A percentile compares a stretch with the other conserved stretches of the same genome.
Conservation (phyloP, 2,113 vertebrate genomes). For the Heptranchias perlo region DNA sequence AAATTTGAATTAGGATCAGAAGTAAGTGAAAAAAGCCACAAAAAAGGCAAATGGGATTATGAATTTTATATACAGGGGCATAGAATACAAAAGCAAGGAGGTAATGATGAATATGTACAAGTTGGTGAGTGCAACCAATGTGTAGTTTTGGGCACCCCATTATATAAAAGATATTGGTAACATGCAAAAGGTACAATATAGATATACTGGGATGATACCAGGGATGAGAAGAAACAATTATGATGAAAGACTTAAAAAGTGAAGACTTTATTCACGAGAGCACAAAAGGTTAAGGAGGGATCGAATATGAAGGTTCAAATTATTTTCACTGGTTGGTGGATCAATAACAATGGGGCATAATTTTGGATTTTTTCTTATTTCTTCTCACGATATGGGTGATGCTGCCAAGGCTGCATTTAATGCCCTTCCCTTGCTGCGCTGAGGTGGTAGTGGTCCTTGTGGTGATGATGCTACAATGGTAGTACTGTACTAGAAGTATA, state of each 20-base stretch:
- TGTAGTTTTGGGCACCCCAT: not conserved
- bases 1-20: not conserved
- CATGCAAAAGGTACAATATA: not conserved
- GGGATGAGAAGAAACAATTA: not conserved
- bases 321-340: not conserved
- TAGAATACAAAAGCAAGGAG: not conserved
- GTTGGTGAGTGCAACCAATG: not conserved
- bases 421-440: not conserved
- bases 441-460: not conserved
- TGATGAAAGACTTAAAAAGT: not conserved
- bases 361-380: not conserved
- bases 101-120: not conserved
- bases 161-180: not conserved
- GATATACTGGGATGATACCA: not conserved
- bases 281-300: not conserved
- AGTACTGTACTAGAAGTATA: not conserved
- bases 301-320: not conserved
- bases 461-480: not conserved
- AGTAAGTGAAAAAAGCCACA: too few species aligned
- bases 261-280: not conserved
- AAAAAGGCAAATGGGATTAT: too few species aligned
- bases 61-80: not conserved
- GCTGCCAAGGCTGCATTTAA: not conserved
- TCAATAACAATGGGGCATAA: not conserved
- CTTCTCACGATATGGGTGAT: not conserved